Percentiles rank a stretch among this genome's conserved stretches.
Evolutionary conservation across 2,113 vertebrate genomes (phyloP).

Genomic region (Himantopus leucocephalus): DNA sequence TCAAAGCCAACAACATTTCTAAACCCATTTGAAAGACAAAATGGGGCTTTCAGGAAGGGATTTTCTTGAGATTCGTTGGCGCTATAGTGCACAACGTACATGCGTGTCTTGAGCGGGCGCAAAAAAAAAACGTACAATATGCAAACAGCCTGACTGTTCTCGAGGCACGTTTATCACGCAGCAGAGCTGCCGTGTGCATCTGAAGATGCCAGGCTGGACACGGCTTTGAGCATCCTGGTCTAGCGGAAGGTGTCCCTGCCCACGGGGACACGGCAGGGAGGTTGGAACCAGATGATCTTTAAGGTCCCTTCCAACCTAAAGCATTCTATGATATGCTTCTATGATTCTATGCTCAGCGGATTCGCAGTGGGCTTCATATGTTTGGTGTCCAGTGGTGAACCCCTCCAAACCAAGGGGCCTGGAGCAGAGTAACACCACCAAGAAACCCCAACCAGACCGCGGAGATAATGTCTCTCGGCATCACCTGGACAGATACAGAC

Average conservation of each 20-base stretch:
- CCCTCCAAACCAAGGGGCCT: not conserved
- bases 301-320: too few species aligned
- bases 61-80: not conserved
- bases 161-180: not conserved
- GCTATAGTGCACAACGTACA: not conserved
- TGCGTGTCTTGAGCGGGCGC: not conserved
- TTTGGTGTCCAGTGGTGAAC: not conserved
- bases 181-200: not conserved
- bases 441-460: accelerated
- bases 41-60: not conserved
- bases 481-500: not conserved
- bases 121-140: not conserved
- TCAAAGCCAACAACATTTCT: not conserved
- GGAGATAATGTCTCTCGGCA: not conserved
- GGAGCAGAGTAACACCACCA: not conserved
- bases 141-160: too few species aligned
- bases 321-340: too few species aligned
- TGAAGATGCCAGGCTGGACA: not conserved
- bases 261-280: too few species aligned
- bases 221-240: too few species aligned
- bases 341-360: not conserved
- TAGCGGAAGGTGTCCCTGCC: too few species aligned
- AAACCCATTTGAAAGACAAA: not conserved
- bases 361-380: not conserved
- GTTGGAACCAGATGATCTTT: too few species aligned